Percentiles rank a stretch among this genome's conserved stretches.
Conservation (phyloP, 2,797 vertebrate genomes). For the Coregonus ussuriensis region DNA sequence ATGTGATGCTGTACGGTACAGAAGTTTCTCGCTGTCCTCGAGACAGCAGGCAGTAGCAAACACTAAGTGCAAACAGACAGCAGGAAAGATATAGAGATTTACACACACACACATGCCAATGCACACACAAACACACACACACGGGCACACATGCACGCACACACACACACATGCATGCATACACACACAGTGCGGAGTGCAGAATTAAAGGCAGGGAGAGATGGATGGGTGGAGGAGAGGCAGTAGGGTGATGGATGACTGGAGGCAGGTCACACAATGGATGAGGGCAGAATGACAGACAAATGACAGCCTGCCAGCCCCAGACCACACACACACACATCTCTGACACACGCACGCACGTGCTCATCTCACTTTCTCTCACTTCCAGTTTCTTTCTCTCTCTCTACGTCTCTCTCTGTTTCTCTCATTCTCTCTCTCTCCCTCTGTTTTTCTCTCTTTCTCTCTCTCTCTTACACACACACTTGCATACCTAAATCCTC, state of each 20-base stretch:
- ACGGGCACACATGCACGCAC: not conserved
- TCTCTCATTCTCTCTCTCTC: too few species aligned
- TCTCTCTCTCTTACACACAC: not conserved
- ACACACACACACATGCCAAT: constrained; percentile 28
- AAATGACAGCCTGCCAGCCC: constrained; percentile 45
- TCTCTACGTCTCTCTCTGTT: not conserved
- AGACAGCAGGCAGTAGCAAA: not conserved
- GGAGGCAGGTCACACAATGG: constrained; percentile 57
- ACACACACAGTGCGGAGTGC: constrained; percentile 24
- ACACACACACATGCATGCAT: too few species aligned
- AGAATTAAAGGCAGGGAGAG: constrained; percentile 50
- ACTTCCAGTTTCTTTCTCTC: not conserved
- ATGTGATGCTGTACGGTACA: not conserved
- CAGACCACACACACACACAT: too few species aligned
- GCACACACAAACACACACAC: constrained; percentile 39
- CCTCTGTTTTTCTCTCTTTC: not conserved
- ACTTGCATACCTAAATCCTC: constrained; percentile 10
- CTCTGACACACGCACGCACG: too few species aligned
- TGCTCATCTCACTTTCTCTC: too few species aligned
- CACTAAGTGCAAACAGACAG: not conserved
- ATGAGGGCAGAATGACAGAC: constrained; percentile 63
- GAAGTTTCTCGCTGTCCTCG: not conserved
- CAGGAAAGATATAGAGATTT: not conserved
- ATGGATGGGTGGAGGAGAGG: constrained; percentile 58
- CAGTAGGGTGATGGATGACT: constrained; percentile 58